Conservation (phyloP, 2,113 vertebrate species). For the Petaurus breviceps region DNA sequence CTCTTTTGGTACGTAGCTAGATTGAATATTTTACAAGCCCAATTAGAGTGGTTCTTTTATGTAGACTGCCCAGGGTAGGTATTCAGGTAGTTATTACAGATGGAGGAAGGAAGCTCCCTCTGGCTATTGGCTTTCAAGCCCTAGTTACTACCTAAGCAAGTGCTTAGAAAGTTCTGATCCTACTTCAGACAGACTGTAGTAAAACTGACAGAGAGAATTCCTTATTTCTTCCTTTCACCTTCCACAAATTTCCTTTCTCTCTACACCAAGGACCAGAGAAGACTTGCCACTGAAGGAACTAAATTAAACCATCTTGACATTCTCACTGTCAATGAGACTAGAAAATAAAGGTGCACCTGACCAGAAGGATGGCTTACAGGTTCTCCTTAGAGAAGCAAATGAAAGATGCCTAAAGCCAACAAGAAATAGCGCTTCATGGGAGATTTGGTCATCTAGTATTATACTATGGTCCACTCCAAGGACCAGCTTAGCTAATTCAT, state of each 20-base stretch:
- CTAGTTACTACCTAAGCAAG: not conserved
- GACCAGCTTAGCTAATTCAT: too few species aligned
- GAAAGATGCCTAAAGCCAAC: not conserved
- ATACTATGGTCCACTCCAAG: not conserved
- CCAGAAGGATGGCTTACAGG: not conserved
- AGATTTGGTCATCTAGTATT: not conserved
- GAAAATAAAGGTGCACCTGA: not conserved
- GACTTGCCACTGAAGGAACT: not conserved
- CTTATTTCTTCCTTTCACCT: not conserved
- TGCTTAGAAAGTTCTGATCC: not conserved
- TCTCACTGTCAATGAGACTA: not conserved
- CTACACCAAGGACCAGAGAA: not conserved
- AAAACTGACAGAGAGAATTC: not conserved
- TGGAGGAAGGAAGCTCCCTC: not conserved
- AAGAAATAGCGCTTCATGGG: not conserved
- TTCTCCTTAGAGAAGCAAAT: not conserved
- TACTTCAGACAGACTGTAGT: not conserved
- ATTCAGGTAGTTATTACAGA: not conserved
- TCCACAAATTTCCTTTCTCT: not conserved
- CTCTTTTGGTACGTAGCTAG: not conserved
- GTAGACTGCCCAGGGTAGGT: not conserved
- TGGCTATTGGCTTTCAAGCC: not conserved
- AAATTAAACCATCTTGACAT: not conserved
- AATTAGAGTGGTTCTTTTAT: not conserved
- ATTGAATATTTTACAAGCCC: not conserved